A percentile compares a stretch with the other conserved stretches of the same genome.
These are phyloP conservation scores for Diaperis boleti DNA, from an alignment of 2,888 invertebrate species.

Conservation along the genomic window DNA sequence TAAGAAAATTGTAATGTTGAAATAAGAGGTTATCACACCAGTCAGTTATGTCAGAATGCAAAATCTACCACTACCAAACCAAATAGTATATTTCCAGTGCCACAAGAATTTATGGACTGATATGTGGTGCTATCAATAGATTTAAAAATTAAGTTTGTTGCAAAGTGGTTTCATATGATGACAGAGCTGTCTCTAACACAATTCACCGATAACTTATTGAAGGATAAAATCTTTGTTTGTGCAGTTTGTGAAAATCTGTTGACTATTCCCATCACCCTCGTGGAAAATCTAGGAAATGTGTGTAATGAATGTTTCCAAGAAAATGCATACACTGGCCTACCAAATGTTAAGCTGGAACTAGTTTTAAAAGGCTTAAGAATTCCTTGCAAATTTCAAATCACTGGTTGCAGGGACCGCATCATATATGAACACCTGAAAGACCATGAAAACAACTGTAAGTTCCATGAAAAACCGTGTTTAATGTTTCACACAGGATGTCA, in stretches of 20 bases:
- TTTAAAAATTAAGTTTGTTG: too few species aligned
- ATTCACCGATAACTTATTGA: constrained; percentile 52
- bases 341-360: constrained; percentile 51
- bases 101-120: too few species aligned
- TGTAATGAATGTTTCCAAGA: constrained; percentile 55
- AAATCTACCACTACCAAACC: too few species aligned
- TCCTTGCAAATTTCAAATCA: constrained; percentile 53
- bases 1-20: constrained; percentile 6
- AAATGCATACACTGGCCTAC: constrained; percentile 43
- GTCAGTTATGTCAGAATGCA: constrained; percentile 13
- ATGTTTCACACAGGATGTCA: constrained; percentile 48
- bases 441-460: constrained; percentile 53
- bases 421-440: constrained; percentile 45
- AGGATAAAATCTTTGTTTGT: constrained; percentile 52
- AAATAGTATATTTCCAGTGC: too few species aligned
- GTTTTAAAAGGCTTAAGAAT: constrained; percentile 51
- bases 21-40: constrained; percentile 28
- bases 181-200: constrained; percentile 44
- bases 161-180: too few species aligned
- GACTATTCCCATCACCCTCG: constrained; percentile 57
- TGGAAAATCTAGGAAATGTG: constrained; percentile 55
- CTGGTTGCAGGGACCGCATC: constrained; percentile 51
- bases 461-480: constrained; percentile 51
- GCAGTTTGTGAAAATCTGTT: constrained; percentile 54
- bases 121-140: too few species aligned